Percentiles rank a stretch among this genome's conserved stretches.
These are phyloP conservation scores for Probosciger aterrimus DNA, from an alignment of 2,113 vertebrate species.

Conservation along the genomic window DNA sequence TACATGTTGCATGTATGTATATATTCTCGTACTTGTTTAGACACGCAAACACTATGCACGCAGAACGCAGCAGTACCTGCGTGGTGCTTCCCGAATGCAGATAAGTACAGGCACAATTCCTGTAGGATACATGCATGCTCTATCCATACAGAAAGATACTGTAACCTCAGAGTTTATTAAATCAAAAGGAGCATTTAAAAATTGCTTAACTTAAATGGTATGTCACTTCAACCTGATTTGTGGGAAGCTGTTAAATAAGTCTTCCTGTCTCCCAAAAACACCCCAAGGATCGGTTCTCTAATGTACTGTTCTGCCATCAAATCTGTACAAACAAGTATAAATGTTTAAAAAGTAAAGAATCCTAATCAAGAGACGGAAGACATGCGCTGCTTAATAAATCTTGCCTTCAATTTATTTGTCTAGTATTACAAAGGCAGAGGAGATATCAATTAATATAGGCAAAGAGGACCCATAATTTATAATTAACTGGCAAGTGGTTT, in stretches of 20 bases:
- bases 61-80: background rate
- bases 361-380: constrained; percentile 76
- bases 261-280: constrained; percentile 58
- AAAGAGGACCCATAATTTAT: constrained; percentile 96
- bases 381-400: constrained; percentile 87
- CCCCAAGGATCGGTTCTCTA: constrained; percentile 71
- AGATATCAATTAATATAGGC: constrained; percentile 96
- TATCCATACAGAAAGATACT: background rate
- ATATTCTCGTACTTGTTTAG: background rate
- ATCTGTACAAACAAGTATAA: constrained; percentile 76
- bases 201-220: constrained; percentile 21
- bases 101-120: background rate
- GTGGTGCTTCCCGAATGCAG: background rate
- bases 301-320: constrained; percentile 55
- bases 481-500: constrained; percentile 97
- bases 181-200: constrained; percentile 65
- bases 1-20: background rate
- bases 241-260: constrained; percentile 50
- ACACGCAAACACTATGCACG: rapidly evolving
- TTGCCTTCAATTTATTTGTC: constrained; percentile 92
- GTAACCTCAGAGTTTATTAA: constrained; percentile 21
- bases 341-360: constrained; percentile 80
- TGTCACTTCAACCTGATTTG: constrained; percentile 59
- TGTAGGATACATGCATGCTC: background rate
- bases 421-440: constrained; percentile 84